A percentile compares a stretch with the other conserved stretches of the same genome.
Conservation (phyloP, 1,140 invertebrate genomes). For the Drosophila sucinea region DNA sequence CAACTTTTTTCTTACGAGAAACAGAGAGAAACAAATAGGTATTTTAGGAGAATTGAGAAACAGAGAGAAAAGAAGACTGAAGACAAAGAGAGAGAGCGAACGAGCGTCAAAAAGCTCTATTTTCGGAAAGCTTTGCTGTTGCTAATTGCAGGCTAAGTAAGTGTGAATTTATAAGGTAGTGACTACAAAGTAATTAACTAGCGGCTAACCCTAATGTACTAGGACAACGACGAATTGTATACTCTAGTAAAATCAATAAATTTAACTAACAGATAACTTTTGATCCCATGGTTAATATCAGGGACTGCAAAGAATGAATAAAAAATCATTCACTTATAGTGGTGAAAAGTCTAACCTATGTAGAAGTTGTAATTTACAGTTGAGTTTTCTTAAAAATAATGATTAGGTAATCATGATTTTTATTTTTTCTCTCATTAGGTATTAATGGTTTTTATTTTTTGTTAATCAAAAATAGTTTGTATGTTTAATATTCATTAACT, state of each 20-base stretch:
- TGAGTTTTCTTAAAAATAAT: no score
- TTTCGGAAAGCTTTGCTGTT: conserved; percentile 42
- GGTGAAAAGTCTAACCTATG: no score
- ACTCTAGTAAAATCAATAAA: conserved; percentile 32
- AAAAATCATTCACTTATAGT: no score
- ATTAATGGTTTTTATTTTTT: no score
- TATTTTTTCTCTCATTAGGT: no score
- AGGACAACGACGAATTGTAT: not conserved
- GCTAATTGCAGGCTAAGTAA: conserved; percentile 57
- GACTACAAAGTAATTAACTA: conserved; percentile 1
- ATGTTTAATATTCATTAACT: no score
- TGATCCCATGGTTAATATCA: no score
- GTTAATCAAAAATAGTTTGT: no score
- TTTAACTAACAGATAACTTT: not conserved
- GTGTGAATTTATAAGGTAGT: conserved; percentile 65
- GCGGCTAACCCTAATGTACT: not conserved
- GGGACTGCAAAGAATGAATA: no score
- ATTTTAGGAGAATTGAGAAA: conserved; percentile 1
- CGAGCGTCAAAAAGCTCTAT: conserved; percentile 32
- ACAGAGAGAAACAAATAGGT: not conserved
- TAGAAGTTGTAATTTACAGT: no score
- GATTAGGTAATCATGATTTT: no score
- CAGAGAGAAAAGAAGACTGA: not conserved
- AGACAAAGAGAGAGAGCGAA: conserved; percentile 15
- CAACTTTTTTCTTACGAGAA: no score